Conservation (phyloP, 92 coral and sea anemone species). For the Heliopora coerulea region DNA sequence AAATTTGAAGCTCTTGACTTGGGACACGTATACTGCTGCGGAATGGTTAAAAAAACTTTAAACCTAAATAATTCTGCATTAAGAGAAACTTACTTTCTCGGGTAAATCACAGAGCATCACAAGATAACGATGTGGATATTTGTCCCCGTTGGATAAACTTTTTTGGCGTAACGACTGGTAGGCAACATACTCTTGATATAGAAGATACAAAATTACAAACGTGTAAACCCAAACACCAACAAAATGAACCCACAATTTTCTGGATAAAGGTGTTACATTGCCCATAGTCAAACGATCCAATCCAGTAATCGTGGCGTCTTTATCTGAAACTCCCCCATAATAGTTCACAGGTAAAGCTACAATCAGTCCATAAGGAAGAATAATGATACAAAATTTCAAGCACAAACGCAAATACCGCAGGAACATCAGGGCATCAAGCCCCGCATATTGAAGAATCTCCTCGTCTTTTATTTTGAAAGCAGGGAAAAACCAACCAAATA, state of each 20-base stretch:
- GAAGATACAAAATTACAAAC: constrained; percentile 66
- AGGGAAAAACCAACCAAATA: constrained; percentile 85
- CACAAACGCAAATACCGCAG: constrained; percentile 77
- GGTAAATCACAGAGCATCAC: constrained; percentile 85
- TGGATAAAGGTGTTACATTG: constrained; percentile 56
- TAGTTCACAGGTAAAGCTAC: constrained; percentile 77
- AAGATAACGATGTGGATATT: constrained; percentile 70
- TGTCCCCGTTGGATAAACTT: constrained; percentile 60
- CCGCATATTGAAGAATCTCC: constrained; percentile 74
- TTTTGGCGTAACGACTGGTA: constrained; percentile 78
- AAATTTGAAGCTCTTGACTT: too few species aligned
- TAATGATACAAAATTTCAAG: constrained; percentile 65
- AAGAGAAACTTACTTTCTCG: constrained; percentile 53
- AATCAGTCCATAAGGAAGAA: constrained; percentile 82
- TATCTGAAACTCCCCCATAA: constrained; percentile 59
- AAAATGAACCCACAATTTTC: constrained; percentile 84
- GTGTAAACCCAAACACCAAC: constrained; percentile 86
- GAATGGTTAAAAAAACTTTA: too few species aligned
- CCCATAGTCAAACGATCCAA: constrained; percentile 73
- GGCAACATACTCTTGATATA: constrained; percentile 77
- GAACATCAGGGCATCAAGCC: constrained; percentile 86
- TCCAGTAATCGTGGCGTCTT: constrained; percentile 37
- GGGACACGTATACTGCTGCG: too few species aligned
- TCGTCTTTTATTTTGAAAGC: constrained; percentile 83
- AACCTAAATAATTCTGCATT: not conserved